Percentiles rank a stretch among this genome's conserved stretches.
phyloP scores from a whole-genome alignment of 1,140 invertebrate species.

The Philopotamus ludificatus region DNA sequence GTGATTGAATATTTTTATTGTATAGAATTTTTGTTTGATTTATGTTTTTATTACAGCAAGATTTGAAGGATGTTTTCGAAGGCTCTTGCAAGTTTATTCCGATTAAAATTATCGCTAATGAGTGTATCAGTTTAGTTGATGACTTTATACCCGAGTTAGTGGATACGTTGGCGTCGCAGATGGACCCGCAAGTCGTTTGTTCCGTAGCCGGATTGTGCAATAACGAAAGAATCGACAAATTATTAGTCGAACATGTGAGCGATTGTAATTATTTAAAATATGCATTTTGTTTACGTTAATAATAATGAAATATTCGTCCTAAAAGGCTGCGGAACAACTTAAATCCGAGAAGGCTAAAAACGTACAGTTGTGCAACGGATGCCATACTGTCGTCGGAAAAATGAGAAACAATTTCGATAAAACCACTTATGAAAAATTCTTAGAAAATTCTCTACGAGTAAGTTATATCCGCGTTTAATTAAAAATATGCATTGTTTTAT shows the following conservation, averaged over 20 bases:
- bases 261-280: no score
- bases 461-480: conserved; percentile 20
- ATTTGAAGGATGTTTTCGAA: conserved; percentile 85
- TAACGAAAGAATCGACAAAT: conserved; percentile 66
- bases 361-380: conserved; percentile 55
- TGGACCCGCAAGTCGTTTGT: conserved; percentile 85
- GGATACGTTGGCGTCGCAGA: conserved; percentile 81
- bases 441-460: conserved; percentile 59
- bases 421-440: conserved; percentile 57
- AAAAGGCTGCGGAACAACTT: no score
- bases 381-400: conserved; percentile 56
- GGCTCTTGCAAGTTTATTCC: conserved; percentile 83
- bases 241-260: conserved; percentile 61
- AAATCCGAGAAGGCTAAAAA: background rate
- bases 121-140: conserved; percentile 80
- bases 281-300: no score
- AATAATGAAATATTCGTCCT: no score
- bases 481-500: background rate
- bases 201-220: conserved; percentile 87
- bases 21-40: background rate
- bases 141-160: conserved; percentile 85
- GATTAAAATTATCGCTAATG: conserved; percentile 70
- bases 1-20: conserved; percentile 3
- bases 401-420: conserved; percentile 59
- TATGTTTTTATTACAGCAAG: conserved; percentile 60